phyloP scores from a whole-genome alignment of 35 echinoderm and acorn worm species.

The Ptychodera flava region DNA sequence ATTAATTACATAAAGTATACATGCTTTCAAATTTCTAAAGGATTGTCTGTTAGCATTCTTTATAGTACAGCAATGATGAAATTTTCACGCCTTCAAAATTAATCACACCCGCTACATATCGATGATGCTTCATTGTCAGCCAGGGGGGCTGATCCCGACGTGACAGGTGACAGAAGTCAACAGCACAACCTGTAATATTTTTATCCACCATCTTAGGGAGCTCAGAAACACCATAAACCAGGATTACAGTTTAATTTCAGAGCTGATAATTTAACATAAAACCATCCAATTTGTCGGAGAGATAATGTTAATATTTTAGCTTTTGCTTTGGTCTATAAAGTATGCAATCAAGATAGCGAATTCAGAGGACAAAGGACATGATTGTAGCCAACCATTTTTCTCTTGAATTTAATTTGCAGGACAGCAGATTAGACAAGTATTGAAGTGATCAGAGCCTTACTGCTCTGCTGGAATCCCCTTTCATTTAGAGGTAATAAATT shows the following conservation, averaged over 20 bases:
- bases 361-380: neutral
- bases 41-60: neutral
- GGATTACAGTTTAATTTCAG: neutral
- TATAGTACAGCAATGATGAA: neutral
- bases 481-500: neutral
- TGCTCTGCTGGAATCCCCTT: neutral
- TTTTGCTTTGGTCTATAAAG: neutral
- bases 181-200: neutral
- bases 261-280: neutral
- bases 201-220: neutral
- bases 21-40: too few relatives aligned
- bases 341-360: neutral
- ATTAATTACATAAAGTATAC: too few relatives aligned
- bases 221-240: neutral
- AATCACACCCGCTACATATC: neutral
- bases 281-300: neutral
- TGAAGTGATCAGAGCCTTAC: neutral
- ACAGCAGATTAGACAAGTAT: neutral
- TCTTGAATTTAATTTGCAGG: neutral
- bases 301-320: neutral
- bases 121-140: neutral
- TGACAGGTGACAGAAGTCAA: neutral
- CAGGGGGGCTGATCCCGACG: neutral
- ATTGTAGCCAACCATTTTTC: neutral
- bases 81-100: constrained; percentile 1